A percentile compares a stretch with the other conserved stretches of the same genome.
Conservation (phyloP, 2,888 invertebrate species). For the Drosophila niveifrons region DNA sequence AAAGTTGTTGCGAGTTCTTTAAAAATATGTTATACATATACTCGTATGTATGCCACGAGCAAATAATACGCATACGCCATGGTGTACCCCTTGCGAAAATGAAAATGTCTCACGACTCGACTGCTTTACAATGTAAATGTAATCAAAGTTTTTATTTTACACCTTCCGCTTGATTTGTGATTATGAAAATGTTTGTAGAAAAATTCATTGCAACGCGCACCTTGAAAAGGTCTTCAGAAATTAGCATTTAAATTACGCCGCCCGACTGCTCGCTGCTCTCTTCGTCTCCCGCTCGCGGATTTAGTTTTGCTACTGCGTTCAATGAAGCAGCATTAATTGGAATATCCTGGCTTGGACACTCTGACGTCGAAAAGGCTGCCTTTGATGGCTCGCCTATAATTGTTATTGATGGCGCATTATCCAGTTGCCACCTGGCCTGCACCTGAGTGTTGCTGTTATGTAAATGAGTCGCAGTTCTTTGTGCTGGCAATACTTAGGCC, state of each 20-base stretch:
- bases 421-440: constrained; percentile 28
- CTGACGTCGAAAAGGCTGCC: constrained; percentile 56
- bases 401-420: constrained; percentile 76
- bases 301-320: constrained; percentile 55
- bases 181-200: constrained; percentile 64
- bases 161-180: constrained; percentile 73
- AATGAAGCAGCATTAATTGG: constrained; percentile 78
- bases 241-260: constrained; percentile 78
- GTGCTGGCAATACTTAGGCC: constrained; percentile 18
- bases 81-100: constrained; percentile 14
- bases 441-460: constrained; percentile 35
- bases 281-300: constrained; percentile 1
- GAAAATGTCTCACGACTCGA: neutral
- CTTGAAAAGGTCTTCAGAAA: constrained; percentile 58
- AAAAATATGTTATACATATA: constrained; percentile 24
- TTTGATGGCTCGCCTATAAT: constrained; percentile 65
- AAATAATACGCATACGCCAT: constrained; percentile 59
- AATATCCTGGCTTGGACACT: constrained; percentile 62
- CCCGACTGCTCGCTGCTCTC: neutral
- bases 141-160: constrained; percentile 70
- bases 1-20: constrained; percentile 62
- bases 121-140: constrained; percentile 78
- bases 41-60: constrained; percentile 37
- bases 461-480: constrained; percentile 33
- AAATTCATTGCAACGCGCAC: constrained; percentile 56